Evolutionary conservation across 1,140 invertebrate species (phyloP).

Genomic region (Pogonus chalceus): DNA sequence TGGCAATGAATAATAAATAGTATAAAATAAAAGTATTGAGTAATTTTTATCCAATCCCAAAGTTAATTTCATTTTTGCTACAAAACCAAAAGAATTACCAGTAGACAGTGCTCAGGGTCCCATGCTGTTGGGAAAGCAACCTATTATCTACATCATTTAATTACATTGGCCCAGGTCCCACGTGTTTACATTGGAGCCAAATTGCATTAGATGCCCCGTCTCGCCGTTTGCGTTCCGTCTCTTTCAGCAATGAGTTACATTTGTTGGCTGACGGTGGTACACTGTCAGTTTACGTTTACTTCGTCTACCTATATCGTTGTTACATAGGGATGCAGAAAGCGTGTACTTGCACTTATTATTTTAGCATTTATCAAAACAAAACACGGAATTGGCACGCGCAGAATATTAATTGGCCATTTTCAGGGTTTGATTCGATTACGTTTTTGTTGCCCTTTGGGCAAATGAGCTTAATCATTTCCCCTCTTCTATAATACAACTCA

Average conservation of each 20-base stretch:
- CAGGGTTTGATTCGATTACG: neutral
- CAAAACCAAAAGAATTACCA: neutral
- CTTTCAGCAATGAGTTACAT: too few species aligned
- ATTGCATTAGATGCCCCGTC: conserved; percentile 1
- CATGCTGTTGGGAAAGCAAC: neutral
- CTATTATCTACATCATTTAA: conserved; percentile 6
- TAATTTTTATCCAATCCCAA: neutral
- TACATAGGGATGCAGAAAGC: neutral
- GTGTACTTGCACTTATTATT: conserved; percentile 4
- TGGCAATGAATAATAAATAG: too few species aligned
- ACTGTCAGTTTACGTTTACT: neutral
- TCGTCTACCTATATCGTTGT: too few species aligned
- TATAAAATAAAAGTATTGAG: neutral
- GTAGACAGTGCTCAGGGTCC: neutral
- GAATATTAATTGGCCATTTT: conserved; percentile 6
- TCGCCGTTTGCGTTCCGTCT: neutral
- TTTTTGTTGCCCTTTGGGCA: too few species aligned
- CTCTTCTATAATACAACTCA: too few species aligned
- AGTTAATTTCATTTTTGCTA: neutral
- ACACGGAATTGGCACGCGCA: conserved; percentile 2
- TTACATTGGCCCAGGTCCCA: conserved; percentile 4
- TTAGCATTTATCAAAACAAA: conserved; percentile 6
- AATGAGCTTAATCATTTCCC: too few species aligned
- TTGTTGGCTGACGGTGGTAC: neutral
- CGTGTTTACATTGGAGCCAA: conserved; percentile 4